These are phyloP conservation scores for Mionectes macconnelli DNA, from an alignment of 2,113 vertebrate genomes.

Conservation along the genomic window DNA sequence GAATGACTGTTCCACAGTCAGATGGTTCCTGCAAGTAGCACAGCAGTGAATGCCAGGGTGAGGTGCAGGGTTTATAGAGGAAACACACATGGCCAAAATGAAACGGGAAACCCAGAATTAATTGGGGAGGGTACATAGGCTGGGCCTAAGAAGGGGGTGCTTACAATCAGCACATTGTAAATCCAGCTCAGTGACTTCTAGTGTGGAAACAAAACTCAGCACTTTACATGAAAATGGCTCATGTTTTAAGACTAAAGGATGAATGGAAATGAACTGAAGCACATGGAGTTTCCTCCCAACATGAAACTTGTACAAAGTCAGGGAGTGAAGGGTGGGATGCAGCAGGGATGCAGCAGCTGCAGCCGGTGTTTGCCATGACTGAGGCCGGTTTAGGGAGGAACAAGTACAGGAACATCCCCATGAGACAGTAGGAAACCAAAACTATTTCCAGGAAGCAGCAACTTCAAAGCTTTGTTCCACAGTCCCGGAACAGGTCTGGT, in stretches of 20 bases:
- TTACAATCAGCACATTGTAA: constrained; percentile 21
- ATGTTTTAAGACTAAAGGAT: background rate
- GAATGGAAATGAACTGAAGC: background rate
- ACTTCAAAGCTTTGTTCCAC: constrained; percentile 26
- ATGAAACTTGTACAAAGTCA: background rate
- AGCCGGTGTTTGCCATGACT: background rate
- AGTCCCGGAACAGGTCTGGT: background rate
- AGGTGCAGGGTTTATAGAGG: background rate
- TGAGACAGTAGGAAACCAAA: background rate
- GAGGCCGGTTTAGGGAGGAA: background rate
- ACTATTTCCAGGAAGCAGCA: constrained; percentile 32
- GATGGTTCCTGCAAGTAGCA: background rate
- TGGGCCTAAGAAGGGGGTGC: background rate
- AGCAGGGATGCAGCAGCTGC: background rate
- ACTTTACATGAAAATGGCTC: constrained; percentile 16
- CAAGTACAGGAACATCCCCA: background rate
- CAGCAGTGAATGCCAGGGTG: background rate
- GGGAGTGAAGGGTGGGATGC: background rate
- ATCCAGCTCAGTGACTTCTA: background rate
- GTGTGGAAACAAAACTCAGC: constrained; percentile 17
- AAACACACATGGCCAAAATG: constrained; percentile 3
- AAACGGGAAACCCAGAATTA: background rate
- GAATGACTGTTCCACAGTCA: background rate
- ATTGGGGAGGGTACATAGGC: background rate
- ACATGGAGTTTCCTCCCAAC: background rate